phyloP scores from a whole-genome alignment of 2,113 vertebrate genomes.

The Nipponia nippon region DNA sequence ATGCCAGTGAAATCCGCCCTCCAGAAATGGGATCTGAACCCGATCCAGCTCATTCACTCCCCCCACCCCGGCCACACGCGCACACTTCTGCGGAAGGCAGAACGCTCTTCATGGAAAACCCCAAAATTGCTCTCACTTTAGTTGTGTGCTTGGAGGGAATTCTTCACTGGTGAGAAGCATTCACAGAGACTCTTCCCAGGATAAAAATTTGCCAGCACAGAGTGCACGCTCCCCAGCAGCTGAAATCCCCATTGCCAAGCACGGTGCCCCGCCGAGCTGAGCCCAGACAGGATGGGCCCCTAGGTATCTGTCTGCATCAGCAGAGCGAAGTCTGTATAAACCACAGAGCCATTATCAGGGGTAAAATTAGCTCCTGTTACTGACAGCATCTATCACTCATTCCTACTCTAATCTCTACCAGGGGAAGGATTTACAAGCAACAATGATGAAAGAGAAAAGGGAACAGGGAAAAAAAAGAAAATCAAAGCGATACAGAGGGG shows the following conservation, averaged over 20 bases:
- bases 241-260: background rate
- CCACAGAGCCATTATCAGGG: conserved; percentile 61
- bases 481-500: conserved; percentile 34
- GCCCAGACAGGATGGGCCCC: background rate
- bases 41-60: rapidly evolving
- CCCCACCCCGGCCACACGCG: rapidly evolving
- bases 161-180: background rate
- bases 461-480: background rate
- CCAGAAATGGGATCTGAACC: background rate
- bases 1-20: background rate
- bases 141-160: background rate
- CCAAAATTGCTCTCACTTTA: rapidly evolving
- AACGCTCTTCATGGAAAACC: background rate
- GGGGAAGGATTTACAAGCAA: conserved; percentile 71
- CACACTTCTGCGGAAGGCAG: background rate
- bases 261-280: background rate
- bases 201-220: background rate
- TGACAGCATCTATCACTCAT: conserved; percentile 72
- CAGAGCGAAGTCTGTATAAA: background rate
- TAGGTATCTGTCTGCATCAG: background rate
- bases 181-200: background rate
- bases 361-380: conserved; percentile 71
- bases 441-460: conserved; percentile 62
- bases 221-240: background rate
- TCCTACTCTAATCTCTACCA: conserved; percentile 69